These are phyloP conservation scores for Sylvilagus floridanus DNA, from an alignment of 2,797 vertebrate genomes.

Conservation along the genomic window DNA sequence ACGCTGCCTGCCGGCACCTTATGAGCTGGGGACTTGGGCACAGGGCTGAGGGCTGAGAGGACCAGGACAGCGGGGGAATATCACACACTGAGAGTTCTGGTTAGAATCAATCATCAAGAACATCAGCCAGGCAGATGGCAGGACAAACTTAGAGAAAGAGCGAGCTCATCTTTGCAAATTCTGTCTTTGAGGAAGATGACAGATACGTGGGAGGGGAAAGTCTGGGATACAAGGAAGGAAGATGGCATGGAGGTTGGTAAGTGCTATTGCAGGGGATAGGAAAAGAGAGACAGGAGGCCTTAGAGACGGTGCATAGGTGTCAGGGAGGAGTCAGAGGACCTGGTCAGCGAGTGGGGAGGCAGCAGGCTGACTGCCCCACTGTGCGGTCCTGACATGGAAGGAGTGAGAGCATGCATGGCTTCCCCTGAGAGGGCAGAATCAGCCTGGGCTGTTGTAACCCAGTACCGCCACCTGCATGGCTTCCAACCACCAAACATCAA, in stretches of 20 bases:
- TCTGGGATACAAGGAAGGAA: neutral
- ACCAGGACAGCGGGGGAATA: neutral
- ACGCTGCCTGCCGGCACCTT: neutral
- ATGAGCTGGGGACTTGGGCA: neutral
- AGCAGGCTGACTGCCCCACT: rapidly evolving
- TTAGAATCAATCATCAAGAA: neutral
- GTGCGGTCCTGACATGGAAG: neutral
- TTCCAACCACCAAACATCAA: neutral
- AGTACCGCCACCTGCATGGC: too few species aligned
- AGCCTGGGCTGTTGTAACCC: neutral
- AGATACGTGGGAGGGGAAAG: neutral
- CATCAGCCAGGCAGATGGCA: neutral
- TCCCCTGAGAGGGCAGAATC: neutral
- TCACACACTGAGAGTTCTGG: neutral
- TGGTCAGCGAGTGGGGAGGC: neutral
- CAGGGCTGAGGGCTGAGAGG: neutral
- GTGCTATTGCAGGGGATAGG: neutral
- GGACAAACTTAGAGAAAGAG: neutral
- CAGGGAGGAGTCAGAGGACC: neutral
- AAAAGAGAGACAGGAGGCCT: neutral
- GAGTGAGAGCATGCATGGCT: neutral
- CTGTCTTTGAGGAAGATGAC: constrained; percentile 21
- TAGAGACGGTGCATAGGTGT: neutral
- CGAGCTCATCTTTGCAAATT: neutral
- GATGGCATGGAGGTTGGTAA: neutral